Evolutionary conservation across 2,797 vertebrate genomes (phyloP), one percentile per base, ranked within the genome.

Genomic region (Aeoliscus strigatus): DNA sequence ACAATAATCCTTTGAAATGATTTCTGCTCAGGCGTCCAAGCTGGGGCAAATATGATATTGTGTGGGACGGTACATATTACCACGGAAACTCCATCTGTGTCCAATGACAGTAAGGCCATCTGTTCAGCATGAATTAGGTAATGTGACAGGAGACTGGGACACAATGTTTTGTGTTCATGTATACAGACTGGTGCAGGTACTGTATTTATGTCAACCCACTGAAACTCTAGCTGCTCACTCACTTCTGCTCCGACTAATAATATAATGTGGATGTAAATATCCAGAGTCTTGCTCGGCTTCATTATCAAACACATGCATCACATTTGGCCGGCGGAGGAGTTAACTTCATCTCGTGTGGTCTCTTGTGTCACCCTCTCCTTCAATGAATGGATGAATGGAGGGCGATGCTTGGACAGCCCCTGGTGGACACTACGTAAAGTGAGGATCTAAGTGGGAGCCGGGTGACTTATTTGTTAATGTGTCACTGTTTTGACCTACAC

Each of bases 341-440:
- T 38, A 25, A 35, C 37, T 49, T 36, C 23, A 46, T 33, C 1
- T 28, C 31, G 12, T 14, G 26, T 23, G 26, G 28, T 16, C 6
- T 44, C 17, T 3, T 17, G 25, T 5, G 4, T 4, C 27, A 12
- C 9, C 13, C 14, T 10, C 16, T 16, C 14, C 15, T 9, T 53
- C 30, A 32, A 75, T 68, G 71, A 68, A 70, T 16, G 68, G 39
- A 60, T 72, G 62, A 70, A 64, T 54, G 49, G 23, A 75, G 43
- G 60, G 44, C 61, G 78, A 75, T 47, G 60, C 78, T 83, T 80
- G 81, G 77, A 83, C 77, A 82, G 61, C 77, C 77, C 81, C 82
- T 84, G 77, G 76, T 84, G 84, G 84, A 79, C 77, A 75, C 60
- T 51, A 62, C 55, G 71, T 61, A 67, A 74, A 80, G 60, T 75